Evolutionary conservation across 2,888 invertebrate genomes (phyloP), one percentile per base, ranked within the genome.

Genomic region (Slavum lentiscoides): DNA sequence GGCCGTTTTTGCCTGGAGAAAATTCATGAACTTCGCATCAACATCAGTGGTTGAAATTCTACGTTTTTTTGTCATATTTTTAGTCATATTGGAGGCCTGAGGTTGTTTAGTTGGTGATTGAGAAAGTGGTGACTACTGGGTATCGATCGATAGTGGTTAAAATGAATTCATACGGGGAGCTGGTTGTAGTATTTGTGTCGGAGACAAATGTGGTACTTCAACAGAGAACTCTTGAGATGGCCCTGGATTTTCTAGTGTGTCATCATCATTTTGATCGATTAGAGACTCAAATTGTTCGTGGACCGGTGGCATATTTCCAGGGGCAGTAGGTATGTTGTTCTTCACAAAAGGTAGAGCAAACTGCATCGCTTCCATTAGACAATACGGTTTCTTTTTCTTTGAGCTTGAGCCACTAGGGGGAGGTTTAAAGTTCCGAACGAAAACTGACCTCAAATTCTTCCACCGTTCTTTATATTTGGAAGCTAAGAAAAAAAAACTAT

Each of bases 71-170:
- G 30, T 62, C 30, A 43, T 62, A 15, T 62, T 62, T 61, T 62
- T 62, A 30, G 15, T 30, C 62, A 62, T 30, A 37, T 58, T 19
- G 19, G 62, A 62, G 30, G 62, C 17, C 15, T 62, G 19, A n/a
- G 62, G 9, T 5, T 19, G 62, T 62, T 6, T 62, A 30, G 5
- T 62, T 62, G 61, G 30, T 62, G 62, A 62, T 30, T 62, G 11
- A 62, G 62, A 62, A 37, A 62, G 62, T 62, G 62, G 5, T 62
- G 62, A 62, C 62, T 62, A 17, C 62, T 62, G 62, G 15, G n/a
- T n/a, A n/a, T n/a, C n/a, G n/a, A n/a, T n/a, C n/a, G n/a, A n/a
- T n/a, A n/a, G n/a, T n/a, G n/a, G n/a, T n/a, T 62, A 17, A 62
- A 62, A 30, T 30, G n/a, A 62, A 30, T 62, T 30, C 17, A 37